Evolutionary conservation across 1,140 invertebrate species (phyloP), one percentile per base, ranked within the genome.

Genomic region (Lucilia cuprina): DNA sequence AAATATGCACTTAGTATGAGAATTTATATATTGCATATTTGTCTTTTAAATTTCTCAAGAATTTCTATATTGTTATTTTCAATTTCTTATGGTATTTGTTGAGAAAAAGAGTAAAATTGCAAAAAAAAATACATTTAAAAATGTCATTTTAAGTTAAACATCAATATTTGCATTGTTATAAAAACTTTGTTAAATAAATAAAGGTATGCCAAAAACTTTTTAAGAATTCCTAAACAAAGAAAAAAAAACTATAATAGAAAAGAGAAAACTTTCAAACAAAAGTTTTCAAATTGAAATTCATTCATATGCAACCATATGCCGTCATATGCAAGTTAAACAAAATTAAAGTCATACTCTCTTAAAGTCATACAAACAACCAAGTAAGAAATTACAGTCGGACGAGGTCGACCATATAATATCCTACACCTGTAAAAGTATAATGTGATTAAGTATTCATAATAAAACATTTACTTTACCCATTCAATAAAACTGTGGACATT

Each of bases 221-320:
- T 8, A 21, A 70, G 65, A 70, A 70, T 70, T 70, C 19, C 9
- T 70, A 70, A 70, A 25, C 17, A 70, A 70, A 70, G 21, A 12
- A 19, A 70, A 70, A 70, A 17, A 2, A 7, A 9, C n/a, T 70
- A n/a, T 25, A 70, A 9, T 70, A 21, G 19, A 70, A 70, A 70
- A 70, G 19, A 70, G 65, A 70, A 70, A 70, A 70, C 65, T 70
- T 21, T 70, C 65, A 70, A 70, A 70, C 65, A 21, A 70, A 70
- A 70, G n/a, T 70, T 70, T 70, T 70, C 65, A 21, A 70, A 70
- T 70, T 70, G 65, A 70, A 70, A 70, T 70, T 70, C 65, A 70
- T 70, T 70, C 65, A 70, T 70, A 70, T 70, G 65, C 19, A 19
- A 21, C 65, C 65, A 70, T 70, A 70, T 70, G 65, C 60, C 19